Base-by-base conservation (phyloP, 2,888 invertebrate genomes). In the Mamestra brassicae region DNA sequence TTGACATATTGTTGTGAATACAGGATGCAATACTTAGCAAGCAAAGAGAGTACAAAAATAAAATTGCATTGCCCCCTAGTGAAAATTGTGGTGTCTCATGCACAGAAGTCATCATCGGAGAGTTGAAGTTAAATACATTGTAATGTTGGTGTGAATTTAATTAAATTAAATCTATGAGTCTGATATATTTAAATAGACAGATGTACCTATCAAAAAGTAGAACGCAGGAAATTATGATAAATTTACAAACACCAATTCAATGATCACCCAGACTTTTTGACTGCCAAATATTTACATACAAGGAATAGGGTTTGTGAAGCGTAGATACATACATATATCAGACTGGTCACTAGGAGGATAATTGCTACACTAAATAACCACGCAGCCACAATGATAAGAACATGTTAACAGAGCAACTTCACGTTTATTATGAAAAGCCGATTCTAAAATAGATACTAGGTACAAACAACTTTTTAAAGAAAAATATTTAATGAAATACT, bases 351-450 rank as follows among this genome's bases (percentile, higher is more conserved):
- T 54, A 58, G 8, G 11, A 79, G 26, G 11, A 60, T 52, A 54
- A 78, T 4, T 42, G 11, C 7, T 11, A 36, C 5, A 52, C 34
- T 64, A 38, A 58, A 66, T 57, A 60, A 54, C 34, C 57, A 69
- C 13, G 47, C 36, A 34, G 52, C 8, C 34, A 68, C 7, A 36
- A 17, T 34, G 72, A 76, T 72, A 72, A 71, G 62, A 80, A 65
- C 45, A 62, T 38, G 62, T 60, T 55, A 63, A 66, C 57, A 77
- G 55, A 70, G 47, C 75, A 90, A 89, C 89, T 90, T 90, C 90
- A 89, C 80, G 74, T 79, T 79, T 89, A 81, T 88, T 89, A 81
- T 89, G 84, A 34, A 62, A 64, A 13, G 26, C 4, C 2, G 34
- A 26, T 55, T 57, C 17, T 42, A 47, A 26, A 47, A 75, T 52